Evolutionary conservation across 2,888 invertebrate species (phyloP).

Genomic region (Papilio elwesi): DNA sequence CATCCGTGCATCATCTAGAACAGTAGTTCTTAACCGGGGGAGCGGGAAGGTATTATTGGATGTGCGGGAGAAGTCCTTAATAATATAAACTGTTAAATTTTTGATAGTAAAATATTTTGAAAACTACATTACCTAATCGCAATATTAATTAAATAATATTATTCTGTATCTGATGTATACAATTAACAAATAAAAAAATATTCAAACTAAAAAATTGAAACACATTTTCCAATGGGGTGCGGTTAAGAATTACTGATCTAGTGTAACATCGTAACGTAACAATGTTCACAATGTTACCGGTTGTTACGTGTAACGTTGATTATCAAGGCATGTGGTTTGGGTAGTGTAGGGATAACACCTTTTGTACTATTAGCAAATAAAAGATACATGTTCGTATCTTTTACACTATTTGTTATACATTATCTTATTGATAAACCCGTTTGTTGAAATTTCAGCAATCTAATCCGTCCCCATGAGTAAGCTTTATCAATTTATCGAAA

Average conservation of each 20-base stretch:
- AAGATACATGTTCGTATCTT: not conserved
- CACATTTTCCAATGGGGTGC: too few species aligned
- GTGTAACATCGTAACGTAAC: not conserved
- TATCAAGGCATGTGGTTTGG: slow-evolving; percentile 31
- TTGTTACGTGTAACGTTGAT: slow-evolving; percentile 22
- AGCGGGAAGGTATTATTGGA: too few species aligned
- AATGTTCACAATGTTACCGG: not conserved
- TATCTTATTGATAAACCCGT: slow-evolving; percentile 29
- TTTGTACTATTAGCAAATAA: slow-evolving; percentile 18
- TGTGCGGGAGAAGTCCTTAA: too few species aligned
- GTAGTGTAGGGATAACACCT: slow-evolving; percentile 34
- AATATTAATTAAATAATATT: too few species aligned
- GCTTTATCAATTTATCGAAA: slow-evolving; percentile 29
- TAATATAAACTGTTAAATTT: too few species aligned
- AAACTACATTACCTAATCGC: too few species aligned
- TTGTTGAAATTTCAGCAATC: slow-evolving; percentile 26
- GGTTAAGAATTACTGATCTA: too few species aligned
- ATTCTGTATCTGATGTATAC: too few species aligned
- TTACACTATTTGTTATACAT: not conserved
- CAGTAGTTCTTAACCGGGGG: too few species aligned
- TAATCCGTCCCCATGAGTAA: slow-evolving; percentile 21
- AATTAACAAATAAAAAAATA: too few species aligned
- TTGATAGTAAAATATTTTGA: too few species aligned
- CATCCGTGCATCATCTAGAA: slow-evolving; percentile 8
- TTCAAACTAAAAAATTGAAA: too few species aligned